Conservation (phyloP, 1,140 invertebrate genomes). For the Alviniconcha marisindica region DNA sequence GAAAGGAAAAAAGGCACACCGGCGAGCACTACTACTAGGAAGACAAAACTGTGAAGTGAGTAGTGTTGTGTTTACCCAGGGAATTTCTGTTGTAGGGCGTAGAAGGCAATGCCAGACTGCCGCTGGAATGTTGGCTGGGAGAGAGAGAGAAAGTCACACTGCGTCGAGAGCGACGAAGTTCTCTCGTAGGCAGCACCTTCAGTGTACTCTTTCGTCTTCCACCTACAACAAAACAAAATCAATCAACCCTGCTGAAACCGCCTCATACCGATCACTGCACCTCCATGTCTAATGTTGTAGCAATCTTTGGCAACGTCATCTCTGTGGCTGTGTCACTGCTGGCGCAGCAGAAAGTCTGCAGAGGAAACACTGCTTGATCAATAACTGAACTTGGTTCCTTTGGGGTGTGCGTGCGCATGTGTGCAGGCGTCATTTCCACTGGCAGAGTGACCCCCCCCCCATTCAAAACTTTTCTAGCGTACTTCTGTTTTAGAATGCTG, state of each 20-base stretch:
- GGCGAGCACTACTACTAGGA: no score
- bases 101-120: conserved; percentile 34
- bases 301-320: background rate
- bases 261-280: no score
- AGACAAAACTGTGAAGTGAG: no score
- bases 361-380: no score
- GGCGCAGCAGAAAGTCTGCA: conserved; percentile 32
- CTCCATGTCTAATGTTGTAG: background rate
- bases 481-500: no score
- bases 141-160: conserved; percentile 44
- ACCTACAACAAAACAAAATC: no score
- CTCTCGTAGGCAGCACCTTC: conserved; percentile 43
- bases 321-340: background rate
- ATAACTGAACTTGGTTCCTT: no score
- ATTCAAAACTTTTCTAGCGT: no score
- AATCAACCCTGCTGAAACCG: no score
- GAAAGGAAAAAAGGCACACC: no score
- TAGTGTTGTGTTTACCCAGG: conserved; percentile 46
- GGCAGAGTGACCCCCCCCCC: no score
- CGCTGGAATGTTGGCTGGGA: background rate
- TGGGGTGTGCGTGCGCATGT: background rate
- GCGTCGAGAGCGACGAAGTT: conserved; percentile 46
- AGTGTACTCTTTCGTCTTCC: background rate
- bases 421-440: no score
- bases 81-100: conserved; percentile 49